A percentile compares a stretch with the other conserved stretches of the same genome.
Conservation (phyloP, 2,797 vertebrate species). For the Acanthis flammea region DNA sequence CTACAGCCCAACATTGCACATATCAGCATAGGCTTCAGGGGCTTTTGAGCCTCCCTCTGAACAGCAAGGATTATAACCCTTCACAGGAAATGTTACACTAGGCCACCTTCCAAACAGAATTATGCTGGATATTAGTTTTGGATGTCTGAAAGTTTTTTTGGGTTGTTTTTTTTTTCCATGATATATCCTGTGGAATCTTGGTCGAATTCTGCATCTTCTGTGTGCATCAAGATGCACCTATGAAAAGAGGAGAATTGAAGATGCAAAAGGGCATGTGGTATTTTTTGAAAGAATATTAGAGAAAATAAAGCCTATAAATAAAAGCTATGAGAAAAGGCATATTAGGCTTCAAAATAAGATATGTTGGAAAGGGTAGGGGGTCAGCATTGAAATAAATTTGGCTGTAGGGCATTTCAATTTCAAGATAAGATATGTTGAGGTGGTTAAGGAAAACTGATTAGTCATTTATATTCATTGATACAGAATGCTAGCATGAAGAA, state of each 20-base stretch:
- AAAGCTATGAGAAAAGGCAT: background rate
- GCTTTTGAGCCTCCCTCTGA: background rate
- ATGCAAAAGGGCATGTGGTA: background rate
- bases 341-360: constrained; percentile 56
- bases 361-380: constrained; percentile 22
- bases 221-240: background rate
- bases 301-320: constrained; percentile 52
- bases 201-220: background rate
- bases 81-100: background rate
- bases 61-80: background rate
- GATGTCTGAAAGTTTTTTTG: background rate
- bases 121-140: background rate
- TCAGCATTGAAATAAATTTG: constrained; percentile 61
- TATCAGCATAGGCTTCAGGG: background rate
- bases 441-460: constrained; percentile 60
- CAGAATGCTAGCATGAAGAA: constrained; percentile 1
- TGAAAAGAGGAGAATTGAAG: background rate
- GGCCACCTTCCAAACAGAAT: constrained; percentile 1
- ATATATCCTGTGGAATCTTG: background rate
- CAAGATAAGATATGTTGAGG: constrained; percentile 47
- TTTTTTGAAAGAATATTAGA: background rate
- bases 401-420: constrained; percentile 62
- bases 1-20: background rate
- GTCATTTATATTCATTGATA: constrained; percentile 62
- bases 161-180: background rate